Base-by-base conservation (phyloP, 2,888 invertebrate species). In the Sericinus montela region DNA sequence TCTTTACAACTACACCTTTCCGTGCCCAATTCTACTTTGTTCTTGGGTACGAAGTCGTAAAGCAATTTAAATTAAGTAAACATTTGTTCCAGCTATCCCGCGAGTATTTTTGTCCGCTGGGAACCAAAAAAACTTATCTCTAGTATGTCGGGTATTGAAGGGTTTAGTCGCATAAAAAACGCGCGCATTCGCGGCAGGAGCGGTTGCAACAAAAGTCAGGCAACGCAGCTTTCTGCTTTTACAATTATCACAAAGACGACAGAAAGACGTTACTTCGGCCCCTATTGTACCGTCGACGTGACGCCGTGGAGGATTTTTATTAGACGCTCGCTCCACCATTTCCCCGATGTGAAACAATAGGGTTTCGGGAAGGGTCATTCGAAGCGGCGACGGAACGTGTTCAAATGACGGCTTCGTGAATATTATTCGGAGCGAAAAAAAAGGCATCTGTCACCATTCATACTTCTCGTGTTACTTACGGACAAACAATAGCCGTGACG, bases 281-380 rank as follows among this genome's bases (percentile, higher is more conserved):
- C 41, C 48, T 16, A 43, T 48, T 48, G 48, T 48, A 35, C 49
- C 13, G 48, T 30, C 42, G 28, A 39, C 43, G 44, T 39, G 44
- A 47, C 49, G 49, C 45, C 19, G 23, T 37, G 32, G 43, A 37
- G 19, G 40, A 49, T 25, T 49, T 49, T 49, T 49, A 45, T 45
- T 45, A 49, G 49, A 44, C 48, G 42, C 38, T 38, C 15, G 48
- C 32, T 38, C 42, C 11, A 15, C 44, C 40, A 29, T 49, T 49
- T 49, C 45, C n/a, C 40, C 49, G 48, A 47, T 15, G 44, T 44
- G 48, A 49, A 49, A 49, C 48, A 49, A 49, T 39, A 28, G 48
- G 13, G 38, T 44, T 39, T 40, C 45, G 32, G 49, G 45, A 40
- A 45, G 49, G 49, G 49, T 49, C 49, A 49, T 39, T 37, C 44